These are phyloP conservation scores for Platygyra sinensis DNA, from an alignment of 64 coral and sea anemone genomes.

Conservation along the genomic window DNA sequence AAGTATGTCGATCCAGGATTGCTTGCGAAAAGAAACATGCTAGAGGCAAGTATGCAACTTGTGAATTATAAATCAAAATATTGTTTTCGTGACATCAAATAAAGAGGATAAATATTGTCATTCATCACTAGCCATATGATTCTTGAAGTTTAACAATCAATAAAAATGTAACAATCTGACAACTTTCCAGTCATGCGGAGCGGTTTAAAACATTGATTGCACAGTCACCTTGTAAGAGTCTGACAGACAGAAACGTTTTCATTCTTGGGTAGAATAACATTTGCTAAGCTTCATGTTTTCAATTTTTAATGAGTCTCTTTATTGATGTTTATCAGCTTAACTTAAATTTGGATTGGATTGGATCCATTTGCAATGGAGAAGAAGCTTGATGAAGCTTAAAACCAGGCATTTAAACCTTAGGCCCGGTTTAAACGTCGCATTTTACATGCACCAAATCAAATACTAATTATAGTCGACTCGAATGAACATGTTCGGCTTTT, in stretches of 20 bases:
- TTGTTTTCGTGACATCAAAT: neutral
- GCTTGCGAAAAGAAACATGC: constrained; percentile 55
- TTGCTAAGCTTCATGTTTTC: neutral
- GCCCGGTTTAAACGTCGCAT: no score
- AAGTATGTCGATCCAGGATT: constrained; percentile 73
- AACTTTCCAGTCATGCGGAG: neutral
- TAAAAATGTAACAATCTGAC: neutral
- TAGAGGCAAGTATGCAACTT: constrained; percentile 63
- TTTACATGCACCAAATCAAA: no score
- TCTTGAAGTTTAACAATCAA: neutral
- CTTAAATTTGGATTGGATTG: neutral
- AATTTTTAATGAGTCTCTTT: constrained; percentile 7
- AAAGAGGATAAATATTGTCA: neutral
- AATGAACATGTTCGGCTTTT: no score
- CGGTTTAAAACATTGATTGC: neutral
- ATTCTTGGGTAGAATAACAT: neutral
- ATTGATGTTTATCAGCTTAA: no score
- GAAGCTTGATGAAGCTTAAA: neutral
- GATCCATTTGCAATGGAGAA: neutral
- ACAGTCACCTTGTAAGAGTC: neutral
- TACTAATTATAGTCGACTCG: no score
- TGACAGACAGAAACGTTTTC: neutral
- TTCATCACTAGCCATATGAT: neutral
- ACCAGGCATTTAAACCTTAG: no score
- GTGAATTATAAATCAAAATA: neutral